Conservation (phyloP, 37 sponge, comb jelly and placozoan genomes). For the Mnemiopsis leidyi region DNA sequence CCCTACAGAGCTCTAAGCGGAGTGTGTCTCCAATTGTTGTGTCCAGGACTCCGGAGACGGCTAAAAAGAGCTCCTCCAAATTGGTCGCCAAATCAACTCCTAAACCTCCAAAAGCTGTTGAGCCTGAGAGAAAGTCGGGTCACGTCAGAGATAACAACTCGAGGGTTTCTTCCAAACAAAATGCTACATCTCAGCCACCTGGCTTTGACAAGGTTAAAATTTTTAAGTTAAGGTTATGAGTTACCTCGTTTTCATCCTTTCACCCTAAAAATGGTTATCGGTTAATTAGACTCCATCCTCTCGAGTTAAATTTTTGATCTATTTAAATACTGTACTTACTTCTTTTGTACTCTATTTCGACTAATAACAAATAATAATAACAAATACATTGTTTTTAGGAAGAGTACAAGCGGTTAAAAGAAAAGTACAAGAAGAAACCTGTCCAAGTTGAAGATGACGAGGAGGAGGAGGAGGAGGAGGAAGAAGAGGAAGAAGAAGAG, state of each 20-base stretch:
- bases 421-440: conserved; percentile 35
- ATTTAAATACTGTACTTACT: too few relatives aligned
- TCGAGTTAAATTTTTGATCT: too few relatives aligned
- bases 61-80: conserved; percentile 29
- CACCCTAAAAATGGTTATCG: too few relatives aligned
- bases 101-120: conserved; percentile 5
- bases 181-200: not conserved
- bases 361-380: too few relatives aligned
- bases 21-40: conserved; percentile 18
- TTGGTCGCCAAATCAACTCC: conserved; percentile 14
- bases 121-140: not conserved
- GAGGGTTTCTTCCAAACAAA: not conserved
- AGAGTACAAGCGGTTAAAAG: conserved; percentile 32
- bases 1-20: not conserved
- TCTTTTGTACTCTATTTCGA: too few relatives aligned
- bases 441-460: not conserved
- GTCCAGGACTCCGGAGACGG: conserved; percentile 28
- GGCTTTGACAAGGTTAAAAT: conserved; percentile 29
- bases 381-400: too few relatives aligned
- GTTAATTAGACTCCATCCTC: too few relatives aligned
- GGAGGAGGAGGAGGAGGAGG: conserved; percentile 30
- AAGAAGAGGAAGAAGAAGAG: conserved; percentile 16
- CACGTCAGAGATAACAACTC: not conserved
- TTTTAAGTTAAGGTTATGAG: too few relatives aligned
- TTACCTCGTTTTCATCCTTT: too few relatives aligned